These are phyloP conservation scores for Pituophis catenifer DNA, from an alignment of 2,113 vertebrate genomes.

Conservation along the genomic window DNA sequence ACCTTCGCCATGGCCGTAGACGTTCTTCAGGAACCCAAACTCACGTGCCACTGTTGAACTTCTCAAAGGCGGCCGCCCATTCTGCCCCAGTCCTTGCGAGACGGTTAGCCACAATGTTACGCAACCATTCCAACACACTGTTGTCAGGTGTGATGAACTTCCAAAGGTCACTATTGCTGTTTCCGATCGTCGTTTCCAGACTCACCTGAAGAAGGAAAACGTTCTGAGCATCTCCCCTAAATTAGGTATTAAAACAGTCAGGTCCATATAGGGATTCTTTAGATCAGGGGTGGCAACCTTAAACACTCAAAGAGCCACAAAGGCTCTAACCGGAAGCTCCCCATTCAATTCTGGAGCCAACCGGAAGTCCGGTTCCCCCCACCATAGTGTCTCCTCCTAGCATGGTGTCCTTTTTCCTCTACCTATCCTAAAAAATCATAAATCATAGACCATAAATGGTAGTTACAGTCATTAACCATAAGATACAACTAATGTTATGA, in stretches of 20 bases:
- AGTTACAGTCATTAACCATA: too few species aligned
- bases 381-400: too few species aligned
- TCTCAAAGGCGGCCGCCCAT: conserved; percentile 80
- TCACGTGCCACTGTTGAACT: conserved; percentile 95
- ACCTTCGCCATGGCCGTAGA: too few species aligned
- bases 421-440: too few species aligned
- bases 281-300: not conserved
- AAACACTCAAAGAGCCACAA: too few species aligned
- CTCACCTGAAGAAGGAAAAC: conserved; percentile 74
- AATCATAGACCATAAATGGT: too few species aligned
- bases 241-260: not conserved
- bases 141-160: conserved; percentile 78
- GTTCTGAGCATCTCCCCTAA: not conserved
- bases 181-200: conserved; percentile 92
- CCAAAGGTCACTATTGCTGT: conserved; percentile 84
- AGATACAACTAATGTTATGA: too few species aligned
- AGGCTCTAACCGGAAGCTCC: too few species aligned
- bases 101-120: conserved; percentile 89
- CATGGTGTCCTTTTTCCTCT: too few species aligned
- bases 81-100: conserved; percentile 74
- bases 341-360: too few species aligned
- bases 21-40: not conserved
- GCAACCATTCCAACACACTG: conserved; percentile 88
- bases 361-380: too few species aligned
- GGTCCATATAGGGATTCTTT: not conserved